Percentiles rank a stretch among this genome's conserved stretches.
phyloP scores from a whole-genome alignment of 2,113 vertebrate genomes.

The Rhinichthys klamathensis region DNA sequence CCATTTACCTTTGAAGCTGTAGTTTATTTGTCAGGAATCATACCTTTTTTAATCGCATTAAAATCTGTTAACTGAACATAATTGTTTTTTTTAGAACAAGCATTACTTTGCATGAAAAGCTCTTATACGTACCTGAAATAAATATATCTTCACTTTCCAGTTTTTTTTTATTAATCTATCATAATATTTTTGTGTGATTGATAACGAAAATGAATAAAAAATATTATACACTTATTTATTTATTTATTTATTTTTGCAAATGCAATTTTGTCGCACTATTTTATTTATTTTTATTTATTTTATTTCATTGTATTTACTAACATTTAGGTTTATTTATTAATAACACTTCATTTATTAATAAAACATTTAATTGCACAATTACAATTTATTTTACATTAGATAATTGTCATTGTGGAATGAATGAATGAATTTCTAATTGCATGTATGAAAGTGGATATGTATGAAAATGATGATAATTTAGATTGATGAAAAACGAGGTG shows the following conservation, averaged over 20 bases:
- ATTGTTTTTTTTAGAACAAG: background rate
- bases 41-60: slow-evolving; percentile 6
- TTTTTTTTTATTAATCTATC: background rate
- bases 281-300: background rate
- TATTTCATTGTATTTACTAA: background rate
- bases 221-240: too few relatives aligned
- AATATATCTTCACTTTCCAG: background rate
- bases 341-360: background rate
- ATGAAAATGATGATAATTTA: background rate
- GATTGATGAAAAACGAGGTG: background rate
- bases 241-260: background rate
- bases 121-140: background rate
- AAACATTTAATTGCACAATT: background rate
- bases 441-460: background rate
- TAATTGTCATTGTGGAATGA: background rate
- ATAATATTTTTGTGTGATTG: too few relatives aligned
- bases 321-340: background rate
- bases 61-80: background rate
- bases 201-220: background rate
- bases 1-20: background rate
- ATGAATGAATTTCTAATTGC: background rate
- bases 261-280: background rate
- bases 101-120: background rate
- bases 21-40: background rate
- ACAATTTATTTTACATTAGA: background rate